A percentile compares a stretch with the other conserved stretches of the same genome.
Conservation (phyloP, 2,888 invertebrate genomes). For the Bhutanitis thaidina region DNA sequence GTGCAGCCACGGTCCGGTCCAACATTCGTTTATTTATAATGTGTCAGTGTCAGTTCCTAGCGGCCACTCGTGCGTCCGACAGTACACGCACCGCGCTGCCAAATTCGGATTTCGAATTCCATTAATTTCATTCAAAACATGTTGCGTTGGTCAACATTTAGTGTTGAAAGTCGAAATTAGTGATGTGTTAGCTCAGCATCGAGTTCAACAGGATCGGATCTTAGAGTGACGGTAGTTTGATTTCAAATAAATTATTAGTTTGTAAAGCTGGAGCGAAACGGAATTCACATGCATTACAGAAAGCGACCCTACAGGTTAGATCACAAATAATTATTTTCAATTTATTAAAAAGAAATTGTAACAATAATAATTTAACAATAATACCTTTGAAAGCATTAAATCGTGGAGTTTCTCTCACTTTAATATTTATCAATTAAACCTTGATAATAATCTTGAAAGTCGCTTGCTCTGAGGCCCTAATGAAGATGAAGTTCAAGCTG, state of each 20-base stretch:
- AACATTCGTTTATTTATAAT: constrained; percentile 50
- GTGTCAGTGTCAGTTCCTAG: constrained; percentile 49
- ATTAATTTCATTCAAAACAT: constrained; percentile 27
- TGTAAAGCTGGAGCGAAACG: constrained; percentile 75
- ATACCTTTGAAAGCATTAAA: too few relatives aligned
- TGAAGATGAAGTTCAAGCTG: background rate
- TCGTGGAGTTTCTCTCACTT: too few relatives aligned
- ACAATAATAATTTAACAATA: too few relatives aligned
- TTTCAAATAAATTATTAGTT: constrained; percentile 44
- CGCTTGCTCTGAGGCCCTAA: too few relatives aligned
- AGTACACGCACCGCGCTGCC: constrained; percentile 33
- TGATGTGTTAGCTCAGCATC: constrained; percentile 8
- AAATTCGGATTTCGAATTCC: constrained; percentile 22
- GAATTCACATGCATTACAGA: constrained; percentile 77
- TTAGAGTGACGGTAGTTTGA: constrained; percentile 37
- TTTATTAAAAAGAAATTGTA: too few relatives aligned
- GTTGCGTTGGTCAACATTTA: constrained; percentile 1
- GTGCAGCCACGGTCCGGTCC: constrained; percentile 45
- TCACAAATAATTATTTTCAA: constrained; percentile 1
- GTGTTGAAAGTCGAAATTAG: constrained; percentile 6
- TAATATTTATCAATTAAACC: too few relatives aligned
- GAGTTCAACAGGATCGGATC: background rate
- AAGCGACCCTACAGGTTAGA: constrained; percentile 74
- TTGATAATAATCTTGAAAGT: too few relatives aligned
- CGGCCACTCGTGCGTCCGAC: constrained; percentile 51